Evolutionary conservation across 2,797 vertebrate species (phyloP).

Genomic region (Danio albolineatus): DNA sequence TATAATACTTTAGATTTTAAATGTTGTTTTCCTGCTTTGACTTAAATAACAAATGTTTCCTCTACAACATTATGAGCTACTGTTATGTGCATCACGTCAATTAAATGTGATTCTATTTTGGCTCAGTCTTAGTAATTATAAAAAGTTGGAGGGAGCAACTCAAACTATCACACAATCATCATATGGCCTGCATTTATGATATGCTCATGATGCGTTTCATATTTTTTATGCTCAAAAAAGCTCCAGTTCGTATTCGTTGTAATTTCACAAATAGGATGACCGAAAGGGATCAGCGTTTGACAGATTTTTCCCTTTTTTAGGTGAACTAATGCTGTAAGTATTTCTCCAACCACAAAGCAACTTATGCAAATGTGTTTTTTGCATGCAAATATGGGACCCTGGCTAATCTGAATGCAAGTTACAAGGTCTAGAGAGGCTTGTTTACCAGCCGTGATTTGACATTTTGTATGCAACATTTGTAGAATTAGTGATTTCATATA

Average conservation of each 20-base stretch:
- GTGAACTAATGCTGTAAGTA: constrained; percentile 10
- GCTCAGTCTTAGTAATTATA: too few relatives aligned
- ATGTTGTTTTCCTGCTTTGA: too few relatives aligned
- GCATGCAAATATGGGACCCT: constrained; percentile 52
- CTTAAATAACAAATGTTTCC: too few relatives aligned
- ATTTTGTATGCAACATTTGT: too few relatives aligned
- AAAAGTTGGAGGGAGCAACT: too few relatives aligned
- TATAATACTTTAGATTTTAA: too few relatives aligned
- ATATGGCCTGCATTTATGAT: background rate
- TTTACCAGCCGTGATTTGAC: constrained; percentile 37
- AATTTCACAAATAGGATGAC: background rate
- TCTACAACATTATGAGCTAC: too few relatives aligned
- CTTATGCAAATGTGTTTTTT: constrained; percentile 51
- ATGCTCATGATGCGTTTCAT: background rate
- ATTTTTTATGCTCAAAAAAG: background rate
- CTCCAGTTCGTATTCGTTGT: background rate
- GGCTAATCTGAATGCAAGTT: constrained; percentile 36
- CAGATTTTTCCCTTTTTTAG: background rate
- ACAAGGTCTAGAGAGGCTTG: background rate
- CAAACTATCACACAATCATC: background rate
- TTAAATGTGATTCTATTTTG: too few relatives aligned
- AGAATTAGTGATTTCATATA: too few relatives aligned
- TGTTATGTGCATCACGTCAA: too few relatives aligned
- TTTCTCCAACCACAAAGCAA: constrained; percentile 22
- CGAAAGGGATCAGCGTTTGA: background rate